Percentiles rank a stretch among this genome's conserved stretches.
phyloP scores from a whole-genome alignment of 2,797 vertebrate species.

The Scleropages formosus region DNA sequence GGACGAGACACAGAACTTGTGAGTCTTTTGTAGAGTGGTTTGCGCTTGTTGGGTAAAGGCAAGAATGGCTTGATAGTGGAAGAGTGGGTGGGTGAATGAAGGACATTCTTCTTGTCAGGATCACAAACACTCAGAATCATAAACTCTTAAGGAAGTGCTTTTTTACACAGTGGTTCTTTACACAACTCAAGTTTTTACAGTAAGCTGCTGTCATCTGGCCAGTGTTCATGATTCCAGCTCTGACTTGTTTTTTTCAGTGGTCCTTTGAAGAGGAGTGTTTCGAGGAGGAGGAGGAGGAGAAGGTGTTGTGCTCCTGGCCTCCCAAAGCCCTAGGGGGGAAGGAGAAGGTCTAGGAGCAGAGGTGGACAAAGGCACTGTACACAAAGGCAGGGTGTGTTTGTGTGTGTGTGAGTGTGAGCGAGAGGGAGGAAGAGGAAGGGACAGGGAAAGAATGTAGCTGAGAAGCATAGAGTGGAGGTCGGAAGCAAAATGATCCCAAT shows the following conservation, averaged over 20 bases:
- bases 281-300: background rate
- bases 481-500: background rate
- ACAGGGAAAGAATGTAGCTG: conserved; percentile 29
- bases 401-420: conserved; percentile 23
- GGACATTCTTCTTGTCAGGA: conserved; percentile 2
- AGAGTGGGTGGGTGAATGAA: background rate
- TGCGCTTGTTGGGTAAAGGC: background rate
- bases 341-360: background rate
- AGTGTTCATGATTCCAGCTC: background rate
- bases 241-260: background rate
- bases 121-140: background rate
- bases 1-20: background rate
- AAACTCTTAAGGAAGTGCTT: background rate
- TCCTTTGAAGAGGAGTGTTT: conserved; percentile 7
- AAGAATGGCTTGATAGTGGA: background rate
- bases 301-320: background rate
- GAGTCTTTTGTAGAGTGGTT: too few species aligned
- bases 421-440: background rate
- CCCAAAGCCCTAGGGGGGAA: too few species aligned
- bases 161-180: background rate
- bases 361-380: too few species aligned
- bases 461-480: conserved; percentile 42
- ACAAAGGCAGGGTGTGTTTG: background rate
- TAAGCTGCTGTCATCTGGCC: background rate
- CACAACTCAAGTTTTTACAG: background rate